Conservation (phyloP, 2,888 invertebrate species). For the Agriopis leucophaearia region DNA sequence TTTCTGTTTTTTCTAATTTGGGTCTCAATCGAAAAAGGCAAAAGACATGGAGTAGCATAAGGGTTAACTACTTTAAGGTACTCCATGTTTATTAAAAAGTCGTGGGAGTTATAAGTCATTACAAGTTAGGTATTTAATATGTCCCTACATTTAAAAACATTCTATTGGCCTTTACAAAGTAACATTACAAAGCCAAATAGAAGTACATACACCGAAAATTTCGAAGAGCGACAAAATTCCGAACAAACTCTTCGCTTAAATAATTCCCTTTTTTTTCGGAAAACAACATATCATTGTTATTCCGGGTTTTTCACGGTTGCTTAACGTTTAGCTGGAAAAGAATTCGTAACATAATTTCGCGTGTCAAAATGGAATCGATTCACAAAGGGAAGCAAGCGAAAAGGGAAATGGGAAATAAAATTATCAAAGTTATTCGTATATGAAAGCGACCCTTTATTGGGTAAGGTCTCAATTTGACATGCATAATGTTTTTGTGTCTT, state of each 20-base stretch:
- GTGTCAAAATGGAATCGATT: conserved; percentile 57
- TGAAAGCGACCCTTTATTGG: conserved; percentile 54
- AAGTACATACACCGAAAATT: conserved; percentile 10
- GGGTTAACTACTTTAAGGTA: too few relatives aligned
- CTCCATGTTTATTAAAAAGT: too few relatives aligned
- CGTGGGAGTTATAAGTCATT: too few relatives aligned
- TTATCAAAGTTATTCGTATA: conserved; percentile 52
- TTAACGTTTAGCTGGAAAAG: conserved; percentile 39
- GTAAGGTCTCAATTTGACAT: conserved; percentile 51
- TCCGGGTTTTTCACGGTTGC: conserved; percentile 43
- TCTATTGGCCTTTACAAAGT: background rate
- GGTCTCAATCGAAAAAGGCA: too few relatives aligned
- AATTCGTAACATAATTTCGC: conserved; percentile 53
- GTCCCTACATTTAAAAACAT: background rate
- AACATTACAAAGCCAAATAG: conserved; percentile 11
- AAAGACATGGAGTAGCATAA: too few relatives aligned
- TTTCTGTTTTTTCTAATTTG: too few relatives aligned
- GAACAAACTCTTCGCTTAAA: conserved; percentile 33
- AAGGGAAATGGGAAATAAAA: conserved; percentile 44
- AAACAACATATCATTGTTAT: conserved; percentile 44
- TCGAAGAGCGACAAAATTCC: conserved; percentile 19
- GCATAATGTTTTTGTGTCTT: conserved; percentile 46
- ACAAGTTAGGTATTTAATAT: too few relatives aligned
- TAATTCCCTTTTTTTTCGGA: conserved; percentile 42
- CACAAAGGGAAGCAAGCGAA: conserved; percentile 46